Evolutionary conservation across 2,888 invertebrate genomes (phyloP).

Genomic region (Nesidiocoris tenuis): DNA sequence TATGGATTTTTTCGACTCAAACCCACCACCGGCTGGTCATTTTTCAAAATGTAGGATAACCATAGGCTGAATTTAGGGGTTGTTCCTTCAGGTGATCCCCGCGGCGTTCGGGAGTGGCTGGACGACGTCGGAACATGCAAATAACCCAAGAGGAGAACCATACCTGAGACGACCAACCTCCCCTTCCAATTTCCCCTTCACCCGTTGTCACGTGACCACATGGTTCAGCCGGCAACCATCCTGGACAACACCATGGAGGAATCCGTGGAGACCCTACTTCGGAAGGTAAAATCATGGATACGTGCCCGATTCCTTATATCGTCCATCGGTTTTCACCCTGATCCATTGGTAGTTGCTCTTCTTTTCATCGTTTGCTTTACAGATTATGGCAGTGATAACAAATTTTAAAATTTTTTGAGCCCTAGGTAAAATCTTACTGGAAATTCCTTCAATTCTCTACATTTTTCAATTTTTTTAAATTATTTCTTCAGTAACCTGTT

Average conservation of each 20-base stretch:
- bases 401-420: no score
- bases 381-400: no score
- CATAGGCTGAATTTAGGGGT: not conserved
- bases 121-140: constrained; percentile 9
- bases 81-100: constrained; percentile 32
- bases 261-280: constrained; percentile 74
- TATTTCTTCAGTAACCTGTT: no score
- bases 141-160: constrained; percentile 34
- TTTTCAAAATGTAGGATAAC: not conserved
- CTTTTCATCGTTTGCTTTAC: no score
- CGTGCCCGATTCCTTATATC: not conserved
- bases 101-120: not conserved
- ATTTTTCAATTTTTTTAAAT: no score
- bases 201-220: constrained; percentile 47
- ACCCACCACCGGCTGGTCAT: constrained; percentile 33
- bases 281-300: constrained; percentile 71
- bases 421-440: no score
- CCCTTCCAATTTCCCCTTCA: constrained; percentile 1
- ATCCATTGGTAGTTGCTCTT: no score
- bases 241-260: constrained; percentile 65
- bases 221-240: constrained; percentile 55
- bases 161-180: constrained; percentile 12
- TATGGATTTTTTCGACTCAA: no score
- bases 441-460: no score
- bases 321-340: no score